phyloP scores from a whole-genome alignment of 2,888 invertebrate species.

The Celastrina argiolus region DNA sequence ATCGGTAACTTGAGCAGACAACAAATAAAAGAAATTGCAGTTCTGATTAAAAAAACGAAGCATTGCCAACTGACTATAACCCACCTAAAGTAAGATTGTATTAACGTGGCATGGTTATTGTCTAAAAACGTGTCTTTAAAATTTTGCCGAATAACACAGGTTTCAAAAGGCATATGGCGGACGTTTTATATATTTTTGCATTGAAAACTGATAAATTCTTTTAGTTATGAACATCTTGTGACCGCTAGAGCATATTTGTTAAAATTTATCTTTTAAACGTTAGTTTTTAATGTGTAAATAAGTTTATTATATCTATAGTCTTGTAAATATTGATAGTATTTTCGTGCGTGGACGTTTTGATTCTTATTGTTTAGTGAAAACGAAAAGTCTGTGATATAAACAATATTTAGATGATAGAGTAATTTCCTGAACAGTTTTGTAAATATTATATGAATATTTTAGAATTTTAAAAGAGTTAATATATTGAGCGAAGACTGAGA shows the following conservation, averaged over 20 bases:
- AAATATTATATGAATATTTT: conserved; percentile 75
- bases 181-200: conserved; percentile 79
- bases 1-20: conserved; percentile 23
- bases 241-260: conserved; percentile 75
- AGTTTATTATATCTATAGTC: conserved; percentile 73
- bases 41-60: conserved; percentile 50
- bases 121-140: conserved; percentile 31
- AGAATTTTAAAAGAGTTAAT: conserved; percentile 71
- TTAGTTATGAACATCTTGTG: conserved; percentile 77
- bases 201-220: conserved; percentile 77
- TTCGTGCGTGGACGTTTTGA: conserved; percentile 78
- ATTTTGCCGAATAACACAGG: conserved; percentile 55
- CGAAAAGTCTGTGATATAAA: conserved; percentile 81
- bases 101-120: conserved; percentile 26
- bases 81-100: conserved; percentile 44
- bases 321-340: conserved; percentile 76
- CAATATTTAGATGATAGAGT: conserved; percentile 75
- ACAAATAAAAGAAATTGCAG: conserved; percentile 46
- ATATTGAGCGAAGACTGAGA: conserved; percentile 75
- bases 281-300: conserved; percentile 78
- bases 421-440: conserved; percentile 74
- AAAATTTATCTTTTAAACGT: conserved; percentile 72
- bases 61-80: conserved; percentile 66
- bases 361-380: conserved; percentile 77
- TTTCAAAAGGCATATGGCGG: conserved; percentile 79